Percentiles rank a stretch among this genome's conserved stretches.
phyloP scores from a whole-genome alignment of 2,113 vertebrate genomes.

The Piaya cayana region DNA sequence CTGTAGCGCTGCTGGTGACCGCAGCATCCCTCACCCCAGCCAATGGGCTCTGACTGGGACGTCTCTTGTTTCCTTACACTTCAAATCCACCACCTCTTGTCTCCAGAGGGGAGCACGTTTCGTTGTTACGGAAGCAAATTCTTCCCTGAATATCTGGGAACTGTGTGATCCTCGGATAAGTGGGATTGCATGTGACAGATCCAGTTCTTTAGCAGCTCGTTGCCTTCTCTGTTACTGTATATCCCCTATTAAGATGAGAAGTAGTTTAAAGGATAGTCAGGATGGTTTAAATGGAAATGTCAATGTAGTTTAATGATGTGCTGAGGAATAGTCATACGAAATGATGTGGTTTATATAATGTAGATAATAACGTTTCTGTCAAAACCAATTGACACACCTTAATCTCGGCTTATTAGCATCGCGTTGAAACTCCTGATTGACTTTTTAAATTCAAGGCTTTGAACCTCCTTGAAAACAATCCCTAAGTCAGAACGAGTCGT shows the following conservation, averaged over 20 bases:
- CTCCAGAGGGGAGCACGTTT: background rate
- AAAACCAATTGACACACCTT: conserved; percentile 31
- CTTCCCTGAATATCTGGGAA: background rate
- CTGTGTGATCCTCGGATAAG: background rate
- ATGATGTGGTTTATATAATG: background rate
- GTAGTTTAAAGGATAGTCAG: background rate
- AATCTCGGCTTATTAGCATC: background rate
- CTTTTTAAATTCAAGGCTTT: background rate
- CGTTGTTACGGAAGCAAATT: accelerated
- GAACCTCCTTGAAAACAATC: background rate
- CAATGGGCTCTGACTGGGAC: accelerated
- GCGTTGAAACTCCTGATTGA: background rate
- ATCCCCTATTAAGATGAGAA: background rate
- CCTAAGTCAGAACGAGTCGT: background rate
- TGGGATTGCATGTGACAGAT: accelerated
- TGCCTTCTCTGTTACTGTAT: background rate
- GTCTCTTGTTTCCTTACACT: background rate
- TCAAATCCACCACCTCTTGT: background rate
- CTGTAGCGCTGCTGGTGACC: no score
- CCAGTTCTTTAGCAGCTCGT: background rate
- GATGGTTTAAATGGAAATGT: background rate
- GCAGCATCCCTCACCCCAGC: no score
- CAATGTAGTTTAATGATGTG: background rate
- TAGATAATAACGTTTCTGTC: background rate
- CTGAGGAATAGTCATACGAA: background rate